Conservation (phyloP, 2,888 invertebrate genomes). For the Oscheius sp. region DNA sequence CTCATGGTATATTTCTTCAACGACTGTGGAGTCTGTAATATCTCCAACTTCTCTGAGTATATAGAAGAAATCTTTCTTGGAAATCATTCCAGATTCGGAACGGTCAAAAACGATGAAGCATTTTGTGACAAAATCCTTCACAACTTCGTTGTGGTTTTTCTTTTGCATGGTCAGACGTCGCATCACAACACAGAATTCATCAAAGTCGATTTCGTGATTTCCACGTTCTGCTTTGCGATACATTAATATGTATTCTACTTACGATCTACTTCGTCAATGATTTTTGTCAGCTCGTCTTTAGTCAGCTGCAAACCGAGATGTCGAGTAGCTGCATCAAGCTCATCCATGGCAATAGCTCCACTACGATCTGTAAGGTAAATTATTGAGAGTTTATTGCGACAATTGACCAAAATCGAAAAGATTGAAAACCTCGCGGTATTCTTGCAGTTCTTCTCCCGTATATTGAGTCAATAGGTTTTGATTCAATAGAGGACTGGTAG, state of each 20-base stretch:
- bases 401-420: conserved; percentile 62
- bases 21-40: conserved; percentile 65
- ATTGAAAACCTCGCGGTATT: conserved; percentile 72
- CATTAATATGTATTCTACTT: too few species aligned
- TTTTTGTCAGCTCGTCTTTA: conserved; percentile 67
- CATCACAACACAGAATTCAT: conserved; percentile 68
- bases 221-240: conserved; percentile 52
- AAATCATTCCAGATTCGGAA: conserved; percentile 64
- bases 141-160: conserved; percentile 68
- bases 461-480: conserved; percentile 39
- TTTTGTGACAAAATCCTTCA: conserved; percentile 9
- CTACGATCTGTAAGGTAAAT: conserved; percentile 48
- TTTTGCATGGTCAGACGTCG: conserved; percentile 69
- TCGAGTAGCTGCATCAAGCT: conserved; percentile 68
- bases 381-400: too few species aligned
- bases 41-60: conserved; percentile 70
- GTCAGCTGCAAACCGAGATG: conserved; percentile 69
- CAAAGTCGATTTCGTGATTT: conserved; percentile 72
- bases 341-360: conserved; percentile 61
- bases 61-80: conserved; percentile 69
- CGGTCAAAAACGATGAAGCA: too few species aligned
- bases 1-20: conserved; percentile 70
- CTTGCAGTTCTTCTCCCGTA: conserved; percentile 67
- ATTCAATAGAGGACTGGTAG: too few species aligned
- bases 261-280: conserved; percentile 70